phyloP scores from a whole-genome alignment of 2,888 invertebrate species.

The Caenorhabditis imperialis region DNA sequence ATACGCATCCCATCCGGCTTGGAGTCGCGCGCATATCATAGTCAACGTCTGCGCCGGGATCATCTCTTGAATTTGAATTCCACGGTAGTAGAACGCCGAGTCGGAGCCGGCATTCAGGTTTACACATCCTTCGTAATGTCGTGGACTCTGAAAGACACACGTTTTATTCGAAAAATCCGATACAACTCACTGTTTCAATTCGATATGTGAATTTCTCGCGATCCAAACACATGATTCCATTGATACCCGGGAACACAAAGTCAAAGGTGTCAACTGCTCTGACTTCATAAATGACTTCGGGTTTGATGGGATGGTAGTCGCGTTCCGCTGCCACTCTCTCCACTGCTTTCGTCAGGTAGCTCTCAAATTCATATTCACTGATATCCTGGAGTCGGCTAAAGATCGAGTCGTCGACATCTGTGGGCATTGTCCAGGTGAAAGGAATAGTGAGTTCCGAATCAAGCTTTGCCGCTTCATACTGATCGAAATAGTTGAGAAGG shows the following conservation, averaged over 20 bases:
- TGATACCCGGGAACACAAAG: constrained; percentile 47
- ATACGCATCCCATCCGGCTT: constrained; percentile 48
- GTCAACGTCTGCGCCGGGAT: constrained; percentile 42
- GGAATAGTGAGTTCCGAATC: constrained; percentile 28
- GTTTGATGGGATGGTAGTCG: not conserved
- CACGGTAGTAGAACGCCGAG: constrained; percentile 15
- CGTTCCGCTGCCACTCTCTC: constrained; percentile 26
- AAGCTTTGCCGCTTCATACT: constrained; percentile 39
- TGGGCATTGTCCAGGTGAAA: constrained; percentile 15
- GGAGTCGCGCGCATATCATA: constrained; percentile 30
- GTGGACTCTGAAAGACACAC: constrained; percentile 23
- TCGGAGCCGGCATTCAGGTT: constrained; percentile 15
- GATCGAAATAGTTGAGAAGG: constrained; percentile 27
- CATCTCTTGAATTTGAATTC: constrained; percentile 48
- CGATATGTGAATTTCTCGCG: constrained; percentile 6
- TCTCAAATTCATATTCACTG: constrained; percentile 31
- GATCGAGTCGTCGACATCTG: not conserved
- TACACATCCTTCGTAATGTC: constrained; percentile 38
- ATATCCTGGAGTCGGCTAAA: not conserved
- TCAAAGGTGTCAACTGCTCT: constrained; percentile 38
- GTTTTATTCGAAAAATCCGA: too few relatives aligned
- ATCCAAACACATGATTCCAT: constrained; percentile 43
- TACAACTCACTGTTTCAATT: constrained; percentile 18
- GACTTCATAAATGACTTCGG: constrained; percentile 6
- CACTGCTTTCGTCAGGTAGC: constrained; percentile 18